Percentiles rank a stretch among this genome's conserved stretches.
phyloP scores from a whole-genome alignment of 2,888 invertebrate species.

The Metellina segmentata region DNA sequence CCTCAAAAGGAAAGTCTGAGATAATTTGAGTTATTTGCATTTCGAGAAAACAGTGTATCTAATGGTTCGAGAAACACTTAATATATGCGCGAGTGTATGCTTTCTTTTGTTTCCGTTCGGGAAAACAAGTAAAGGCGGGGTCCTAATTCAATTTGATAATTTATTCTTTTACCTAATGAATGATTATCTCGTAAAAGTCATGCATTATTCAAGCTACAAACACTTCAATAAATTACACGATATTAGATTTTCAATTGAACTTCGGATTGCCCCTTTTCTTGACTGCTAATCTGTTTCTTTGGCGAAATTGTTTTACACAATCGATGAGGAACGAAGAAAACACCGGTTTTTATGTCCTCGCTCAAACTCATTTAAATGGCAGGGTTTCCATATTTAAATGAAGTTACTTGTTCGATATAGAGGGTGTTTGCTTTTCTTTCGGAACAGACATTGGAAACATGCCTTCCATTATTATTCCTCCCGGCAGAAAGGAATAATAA shows the following conservation, averaged over 20 bases:
- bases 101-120: not conserved
- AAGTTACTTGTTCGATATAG: slow-evolving; percentile 50
- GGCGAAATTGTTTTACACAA: slow-evolving; percentile 50
- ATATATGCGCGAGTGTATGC: slow-evolving; percentile 7
- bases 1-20: no score
- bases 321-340: slow-evolving; percentile 38
- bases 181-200: slow-evolving; percentile 51
- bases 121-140: slow-evolving; percentile 20
- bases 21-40: not conserved
- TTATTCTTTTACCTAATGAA: slow-evolving; percentile 60
- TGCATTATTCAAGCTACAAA: slow-evolving; percentile 66
- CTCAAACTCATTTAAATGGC: slow-evolving; percentile 63
- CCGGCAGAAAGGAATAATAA: slow-evolving; percentile 37
- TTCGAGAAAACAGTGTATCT: not conserved
- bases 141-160: slow-evolving; percentile 40
- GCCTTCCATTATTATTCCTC: slow-evolving; percentile 39
- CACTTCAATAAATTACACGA: slow-evolving; percentile 65
- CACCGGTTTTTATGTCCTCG: slow-evolving; percentile 59
- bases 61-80: slow-evolving; percentile 7
- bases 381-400: slow-evolving; percentile 67
- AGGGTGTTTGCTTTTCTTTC: slow-evolving; percentile 27
- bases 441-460: slow-evolving; percentile 36
- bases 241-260: slow-evolving; percentile 68
- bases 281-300: slow-evolving; percentile 61
- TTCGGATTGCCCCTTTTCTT: slow-evolving; percentile 37